Evolutionary conservation across 2,888 invertebrate species (phyloP).

Genomic region (Apamea epomidion): DNA sequence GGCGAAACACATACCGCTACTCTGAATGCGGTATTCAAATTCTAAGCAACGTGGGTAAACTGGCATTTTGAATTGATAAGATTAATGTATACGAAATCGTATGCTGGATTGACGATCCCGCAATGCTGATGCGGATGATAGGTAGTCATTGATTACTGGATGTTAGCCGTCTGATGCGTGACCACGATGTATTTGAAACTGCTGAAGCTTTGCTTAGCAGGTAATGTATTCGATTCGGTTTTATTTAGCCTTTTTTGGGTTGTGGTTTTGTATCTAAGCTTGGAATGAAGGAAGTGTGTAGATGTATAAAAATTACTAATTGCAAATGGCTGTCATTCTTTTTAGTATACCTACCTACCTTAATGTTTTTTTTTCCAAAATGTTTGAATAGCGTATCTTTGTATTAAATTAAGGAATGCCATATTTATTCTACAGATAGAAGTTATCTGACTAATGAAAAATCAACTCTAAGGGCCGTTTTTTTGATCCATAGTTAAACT

Average conservation of each 20-base stretch:
- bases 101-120: constrained; percentile 73
- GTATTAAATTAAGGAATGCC: not conserved
- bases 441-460: too few relatives aligned
- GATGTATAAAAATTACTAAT: not conserved
- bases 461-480: too few relatives aligned
- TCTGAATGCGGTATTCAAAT: constrained; percentile 81
- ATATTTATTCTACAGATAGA: too few relatives aligned
- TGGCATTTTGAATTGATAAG: constrained; percentile 84
- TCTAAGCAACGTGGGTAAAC: constrained; percentile 78
- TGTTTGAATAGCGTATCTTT: not conserved
- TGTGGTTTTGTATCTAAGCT: constrained; percentile 3
- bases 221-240: constrained; percentile 54
- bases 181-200: constrained; percentile 47
- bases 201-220: constrained; percentile 42
- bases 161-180: constrained; percentile 57
- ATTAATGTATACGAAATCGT: constrained; percentile 79
- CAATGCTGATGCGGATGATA: constrained; percentile 69
- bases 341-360: not conserved
- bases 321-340: not conserved
- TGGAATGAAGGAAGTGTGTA: not conserved
- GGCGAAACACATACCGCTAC: constrained; percentile 61
- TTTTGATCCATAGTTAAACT: too few relatives aligned
- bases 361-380: not conserved
- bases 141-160: constrained; percentile 74
- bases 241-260: constrained; percentile 12